phyloP scores from a whole-genome alignment of 2,113 vertebrate species.

The Phrynosoma platyrhinos region DNA sequence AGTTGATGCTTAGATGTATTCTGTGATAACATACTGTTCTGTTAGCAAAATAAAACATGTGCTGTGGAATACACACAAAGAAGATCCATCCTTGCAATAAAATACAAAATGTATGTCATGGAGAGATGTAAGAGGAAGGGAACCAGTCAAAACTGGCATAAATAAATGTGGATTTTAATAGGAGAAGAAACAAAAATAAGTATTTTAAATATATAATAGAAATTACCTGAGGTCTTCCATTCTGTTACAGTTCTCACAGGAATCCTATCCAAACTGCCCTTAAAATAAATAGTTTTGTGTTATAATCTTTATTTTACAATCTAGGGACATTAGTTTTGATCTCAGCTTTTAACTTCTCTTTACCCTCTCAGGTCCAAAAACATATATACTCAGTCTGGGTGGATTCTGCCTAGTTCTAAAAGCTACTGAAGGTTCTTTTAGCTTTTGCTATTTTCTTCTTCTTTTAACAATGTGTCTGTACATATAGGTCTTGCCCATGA shows the following conservation, averaged over 20 bases:
- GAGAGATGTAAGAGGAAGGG: background rate
- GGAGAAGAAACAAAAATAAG: background rate
- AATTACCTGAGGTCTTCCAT: constrained; percentile 2
- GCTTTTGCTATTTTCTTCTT: background rate
- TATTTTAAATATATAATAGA: background rate
- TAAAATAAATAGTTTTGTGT: constrained; percentile 21
- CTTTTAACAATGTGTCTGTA: background rate
- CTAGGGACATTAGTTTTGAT: background rate
- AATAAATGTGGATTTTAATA: background rate
- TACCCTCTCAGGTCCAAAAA: background rate
- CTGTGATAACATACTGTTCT: constrained; percentile 3
- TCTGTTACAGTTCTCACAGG: background rate
- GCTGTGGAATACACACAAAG: background rate
- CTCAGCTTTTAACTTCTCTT: background rate
- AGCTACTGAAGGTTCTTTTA: background rate
- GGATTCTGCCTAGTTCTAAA: background rate
- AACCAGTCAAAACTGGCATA: background rate
- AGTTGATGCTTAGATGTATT: constrained; percentile 1
- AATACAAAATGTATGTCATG: background rate
- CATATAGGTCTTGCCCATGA: background rate
- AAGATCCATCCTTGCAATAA: constrained; percentile 1
- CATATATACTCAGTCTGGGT: background rate
- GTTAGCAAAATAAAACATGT: background rate
- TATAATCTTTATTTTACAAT: constrained; percentile 13
- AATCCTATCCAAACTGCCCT: constrained; percentile 12